Conservation (phyloP, 2,113 vertebrate species). For the Ramphastos sulfuratus region DNA sequence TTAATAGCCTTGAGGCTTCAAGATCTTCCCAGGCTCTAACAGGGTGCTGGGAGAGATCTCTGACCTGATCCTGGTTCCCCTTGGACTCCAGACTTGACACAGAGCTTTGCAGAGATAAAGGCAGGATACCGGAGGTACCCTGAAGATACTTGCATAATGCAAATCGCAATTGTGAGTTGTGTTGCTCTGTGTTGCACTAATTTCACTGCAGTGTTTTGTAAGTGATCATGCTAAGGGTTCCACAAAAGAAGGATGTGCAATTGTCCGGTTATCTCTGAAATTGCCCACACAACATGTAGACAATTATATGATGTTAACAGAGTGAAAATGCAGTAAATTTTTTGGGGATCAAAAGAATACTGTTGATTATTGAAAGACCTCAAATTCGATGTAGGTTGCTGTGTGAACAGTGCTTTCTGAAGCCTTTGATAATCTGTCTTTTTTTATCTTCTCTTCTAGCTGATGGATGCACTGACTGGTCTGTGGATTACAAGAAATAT, state of each 20-base stretch:
- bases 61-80: too few relatives aligned
- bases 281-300: too few relatives aligned
- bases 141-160: neutral
- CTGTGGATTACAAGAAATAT: conserved; percentile 98
- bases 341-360: neutral
- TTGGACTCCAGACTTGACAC: too few relatives aligned
- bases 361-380: neutral
- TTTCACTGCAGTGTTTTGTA: conserved; percentile 3
- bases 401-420: neutral
- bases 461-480: conserved; percentile 99
- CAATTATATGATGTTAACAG: neutral
- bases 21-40: too few relatives aligned
- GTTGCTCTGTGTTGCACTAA: neutral
- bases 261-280: neutral
- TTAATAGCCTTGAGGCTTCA: too few relatives aligned
- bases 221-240: neutral
- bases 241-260: neutral
- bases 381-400: neutral
- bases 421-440: conserved; percentile 1
- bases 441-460: conserved; percentile 76
- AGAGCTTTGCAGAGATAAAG: too few relatives aligned
- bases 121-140: neutral
- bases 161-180: neutral
- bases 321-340: neutral
- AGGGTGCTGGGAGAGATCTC: too few relatives aligned